Conservation (phyloP, 2,797 vertebrate species). For the Staurois parvus region DNA sequence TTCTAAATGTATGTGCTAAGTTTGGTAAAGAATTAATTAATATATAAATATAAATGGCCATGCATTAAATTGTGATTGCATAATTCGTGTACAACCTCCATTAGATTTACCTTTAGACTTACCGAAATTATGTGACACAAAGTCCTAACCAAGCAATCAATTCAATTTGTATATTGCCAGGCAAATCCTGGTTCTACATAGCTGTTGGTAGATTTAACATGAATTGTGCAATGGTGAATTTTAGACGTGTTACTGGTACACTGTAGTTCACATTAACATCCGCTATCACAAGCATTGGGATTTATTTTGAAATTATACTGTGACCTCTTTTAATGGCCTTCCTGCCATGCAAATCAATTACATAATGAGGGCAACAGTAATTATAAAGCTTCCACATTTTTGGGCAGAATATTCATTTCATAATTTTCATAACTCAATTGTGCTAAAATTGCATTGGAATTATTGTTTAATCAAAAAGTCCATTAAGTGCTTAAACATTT, state of each 20-base stretch:
- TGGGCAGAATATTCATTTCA: slow-evolving; percentile 17
- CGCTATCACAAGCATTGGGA: not conserved
- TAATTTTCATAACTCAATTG: slow-evolving; percentile 23
- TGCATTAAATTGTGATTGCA: no score
- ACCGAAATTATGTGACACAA: no score
- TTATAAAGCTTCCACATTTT: slow-evolving; percentile 39
- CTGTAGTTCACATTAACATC: not conserved
- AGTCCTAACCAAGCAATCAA: no score
- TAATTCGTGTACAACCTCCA: no score
- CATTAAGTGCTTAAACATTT: slow-evolving; percentile 49
- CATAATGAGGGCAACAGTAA: slow-evolving; percentile 25
- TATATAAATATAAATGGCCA: no score
- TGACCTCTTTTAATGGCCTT: slow-evolving; percentile 4
- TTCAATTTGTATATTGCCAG: no score
- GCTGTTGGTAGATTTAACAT: no score
- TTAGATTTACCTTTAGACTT: no score
- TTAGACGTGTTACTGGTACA: not conserved
- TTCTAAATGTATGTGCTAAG: no score
- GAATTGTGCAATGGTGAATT: no score
- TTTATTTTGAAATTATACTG: not conserved
- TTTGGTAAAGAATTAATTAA: no score
- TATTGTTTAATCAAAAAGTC: slow-evolving; percentile 49
- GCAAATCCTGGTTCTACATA: no score
- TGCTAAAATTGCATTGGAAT: slow-evolving; percentile 11
- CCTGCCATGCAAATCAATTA: slow-evolving; percentile 24